Conservation (phyloP, 2,797 vertebrate species). For the Anguilla marmorata region DNA sequence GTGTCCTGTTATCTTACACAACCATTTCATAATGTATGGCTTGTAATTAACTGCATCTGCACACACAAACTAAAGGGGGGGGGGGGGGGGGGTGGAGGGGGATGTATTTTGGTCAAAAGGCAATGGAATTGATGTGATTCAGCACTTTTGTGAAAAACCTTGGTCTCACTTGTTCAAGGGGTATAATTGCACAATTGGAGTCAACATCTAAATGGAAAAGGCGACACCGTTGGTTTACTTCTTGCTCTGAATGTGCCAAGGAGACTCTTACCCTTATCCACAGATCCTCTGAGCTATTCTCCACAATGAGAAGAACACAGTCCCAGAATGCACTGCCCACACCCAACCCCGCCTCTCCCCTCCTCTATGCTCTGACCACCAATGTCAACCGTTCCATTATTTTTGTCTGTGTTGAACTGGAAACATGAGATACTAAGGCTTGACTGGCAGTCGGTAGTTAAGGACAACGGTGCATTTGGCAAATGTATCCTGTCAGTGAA, state of each 20-base stretch:
- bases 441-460: neutral
- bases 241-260: neutral
- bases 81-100: neutral
- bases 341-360: neutral
- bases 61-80: neutral
- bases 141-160: neutral
- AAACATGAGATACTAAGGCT: neutral
- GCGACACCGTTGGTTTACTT: neutral
- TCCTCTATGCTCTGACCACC: neutral
- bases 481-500: neutral
- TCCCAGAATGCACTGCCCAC: neutral
- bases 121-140: neutral
- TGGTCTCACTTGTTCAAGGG: neutral
- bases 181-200: neutral
- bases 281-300: too few relatives aligned
- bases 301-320: neutral
- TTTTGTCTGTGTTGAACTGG: neutral
- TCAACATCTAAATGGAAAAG: neutral
- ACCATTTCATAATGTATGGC: neutral
- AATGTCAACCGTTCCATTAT: neutral
- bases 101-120: neutral
- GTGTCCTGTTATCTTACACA: neutral
- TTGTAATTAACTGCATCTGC: neutral
- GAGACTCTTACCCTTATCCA: neutral
- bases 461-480: slow-evolving; percentile 11